Evolutionary conservation across 2,797 vertebrate genomes (phyloP).

Genomic region (Stomatorhinus walkeri): DNA sequence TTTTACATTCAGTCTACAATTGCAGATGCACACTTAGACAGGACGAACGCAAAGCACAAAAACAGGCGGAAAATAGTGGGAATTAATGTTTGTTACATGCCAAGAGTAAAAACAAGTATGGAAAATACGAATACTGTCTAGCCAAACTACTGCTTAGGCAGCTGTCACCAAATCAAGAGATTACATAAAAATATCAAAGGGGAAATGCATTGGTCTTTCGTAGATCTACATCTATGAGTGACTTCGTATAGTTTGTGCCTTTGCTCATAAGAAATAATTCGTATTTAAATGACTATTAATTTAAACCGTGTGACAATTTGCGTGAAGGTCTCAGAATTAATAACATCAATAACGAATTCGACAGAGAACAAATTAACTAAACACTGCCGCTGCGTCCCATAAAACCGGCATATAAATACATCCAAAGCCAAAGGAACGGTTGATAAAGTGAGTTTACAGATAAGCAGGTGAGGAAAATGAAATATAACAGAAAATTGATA

Average conservation of each 20-base stretch:
- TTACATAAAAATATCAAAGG: conserved; percentile 1
- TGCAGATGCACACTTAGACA: background rate
- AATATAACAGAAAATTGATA: background rate
- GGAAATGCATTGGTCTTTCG: background rate
- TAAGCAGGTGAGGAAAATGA: background rate
- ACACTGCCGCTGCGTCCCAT: background rate
- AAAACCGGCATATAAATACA: background rate
- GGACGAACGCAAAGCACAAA: background rate
- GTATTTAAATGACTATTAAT: background rate
- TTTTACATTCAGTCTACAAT: background rate
- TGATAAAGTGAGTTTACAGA: background rate
- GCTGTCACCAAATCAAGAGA: background rate
- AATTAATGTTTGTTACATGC: background rate
- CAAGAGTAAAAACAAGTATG: background rate
- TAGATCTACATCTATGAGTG: background rate
- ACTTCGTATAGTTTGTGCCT: background rate
- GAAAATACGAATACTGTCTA: background rate
- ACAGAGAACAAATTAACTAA: background rate
- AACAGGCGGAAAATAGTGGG: background rate
- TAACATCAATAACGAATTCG: background rate
- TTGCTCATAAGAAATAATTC: background rate
- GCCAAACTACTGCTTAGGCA: background rate
- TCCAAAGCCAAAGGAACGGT: background rate
- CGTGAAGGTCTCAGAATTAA: background rate
- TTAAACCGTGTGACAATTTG: background rate